Percentiles rank a stretch among this genome's conserved stretches.
Evolutionary conservation across 2,888 invertebrate species (phyloP).

Genomic region (Tholera decimalis): DNA sequence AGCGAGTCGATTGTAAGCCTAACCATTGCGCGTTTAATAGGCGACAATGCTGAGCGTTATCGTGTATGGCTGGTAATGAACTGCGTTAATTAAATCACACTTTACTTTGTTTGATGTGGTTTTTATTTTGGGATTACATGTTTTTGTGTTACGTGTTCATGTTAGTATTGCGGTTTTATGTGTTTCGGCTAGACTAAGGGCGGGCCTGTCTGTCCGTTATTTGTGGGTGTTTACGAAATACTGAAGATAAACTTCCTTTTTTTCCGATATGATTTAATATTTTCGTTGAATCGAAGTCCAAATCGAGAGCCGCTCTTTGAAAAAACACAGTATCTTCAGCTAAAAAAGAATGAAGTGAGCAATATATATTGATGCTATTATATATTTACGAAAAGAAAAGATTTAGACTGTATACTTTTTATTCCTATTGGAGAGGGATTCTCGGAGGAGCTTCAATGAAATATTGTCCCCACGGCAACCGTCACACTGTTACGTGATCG

Average conservation of each 20-base stretch:
- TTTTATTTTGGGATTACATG: conserved; percentile 33
- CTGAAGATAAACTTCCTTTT: neutral
- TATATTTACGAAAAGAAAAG: conserved; percentile 25
- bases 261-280: conserved; percentile 3
- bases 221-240: neutral
- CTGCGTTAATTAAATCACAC: conserved; percentile 19
- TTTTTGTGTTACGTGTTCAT: conserved; percentile 13
- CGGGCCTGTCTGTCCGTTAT: neutral
- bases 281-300: conserved; percentile 5
- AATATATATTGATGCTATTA: conserved; percentile 33
- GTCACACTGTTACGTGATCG: conserved; percentile 42
- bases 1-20: conserved; percentile 32
- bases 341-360: conserved; percentile 24
- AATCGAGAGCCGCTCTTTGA: neutral
- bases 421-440: conserved; percentile 13
- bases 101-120: conserved; percentile 26
- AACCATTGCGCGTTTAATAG: conserved; percentile 53
- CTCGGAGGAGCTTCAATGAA: conserved; percentile 36
- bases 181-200: conserved; percentile 1
- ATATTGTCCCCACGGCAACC: conserved; percentile 47
- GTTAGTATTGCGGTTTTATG: conserved; percentile 1
- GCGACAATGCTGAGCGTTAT: neutral
- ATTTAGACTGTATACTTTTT: conserved; percentile 32
- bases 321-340: neutral
- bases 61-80: conserved; percentile 41